phyloP scores from a whole-genome alignment of 2,113 vertebrate species.

The Cygnus atratus region DNA sequence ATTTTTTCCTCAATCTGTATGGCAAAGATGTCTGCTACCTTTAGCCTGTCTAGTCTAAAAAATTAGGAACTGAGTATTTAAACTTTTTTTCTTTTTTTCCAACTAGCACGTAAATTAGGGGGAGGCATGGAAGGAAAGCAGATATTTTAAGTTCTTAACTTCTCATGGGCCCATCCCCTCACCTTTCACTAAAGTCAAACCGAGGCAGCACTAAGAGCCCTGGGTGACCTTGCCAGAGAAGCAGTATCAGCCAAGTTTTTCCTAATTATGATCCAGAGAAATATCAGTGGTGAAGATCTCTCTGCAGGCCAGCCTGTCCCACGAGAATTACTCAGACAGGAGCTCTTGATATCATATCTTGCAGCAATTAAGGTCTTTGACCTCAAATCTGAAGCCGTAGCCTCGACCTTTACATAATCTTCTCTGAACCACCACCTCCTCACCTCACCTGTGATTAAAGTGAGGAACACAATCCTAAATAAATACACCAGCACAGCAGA shows the following conservation, averaged over 20 bases:
- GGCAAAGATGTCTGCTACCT: not conserved
- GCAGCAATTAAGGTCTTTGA: not conserved
- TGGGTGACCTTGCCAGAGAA: not conserved
- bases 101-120: not conserved
- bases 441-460: not conserved
- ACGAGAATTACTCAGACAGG: not conserved
- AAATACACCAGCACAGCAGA: not conserved
- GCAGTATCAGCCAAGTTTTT: not conserved
- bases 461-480: not conserved
- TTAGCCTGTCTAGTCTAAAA: not conserved
- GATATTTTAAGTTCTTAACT: not conserved
- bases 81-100: not conserved
- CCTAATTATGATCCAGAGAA: not conserved
- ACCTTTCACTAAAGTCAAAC: not conserved
- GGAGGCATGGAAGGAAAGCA: not conserved
- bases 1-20: fast-evolving
- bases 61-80: not conserved
- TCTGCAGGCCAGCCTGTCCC: not conserved
- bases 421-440: not conserved
- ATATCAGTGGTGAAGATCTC: not conserved
- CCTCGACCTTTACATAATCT: not conserved
- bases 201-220: not conserved
- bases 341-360: not conserved
- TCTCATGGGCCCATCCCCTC: not conserved
- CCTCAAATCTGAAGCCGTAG: not conserved